A percentile compares a stretch with the other conserved stretches of the same genome.
Conservation (phyloP, 2,113 vertebrate genomes). For the Pangasianodon gigas region DNA sequence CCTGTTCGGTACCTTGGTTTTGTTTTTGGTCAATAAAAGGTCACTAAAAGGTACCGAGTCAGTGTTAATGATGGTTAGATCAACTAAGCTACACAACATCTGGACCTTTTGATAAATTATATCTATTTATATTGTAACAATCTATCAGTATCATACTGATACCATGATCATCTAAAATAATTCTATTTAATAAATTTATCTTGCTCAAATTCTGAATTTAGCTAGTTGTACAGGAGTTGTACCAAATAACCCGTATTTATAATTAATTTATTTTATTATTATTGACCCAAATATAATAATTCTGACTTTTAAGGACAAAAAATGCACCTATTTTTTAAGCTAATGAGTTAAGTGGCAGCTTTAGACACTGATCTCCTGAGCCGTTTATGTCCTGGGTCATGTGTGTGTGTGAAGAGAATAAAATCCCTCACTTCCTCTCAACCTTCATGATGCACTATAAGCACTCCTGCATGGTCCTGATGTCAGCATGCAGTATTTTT, state of each 20-base stretch:
- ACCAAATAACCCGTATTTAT: neutral
- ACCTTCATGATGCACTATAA: slow-evolving; percentile 15
- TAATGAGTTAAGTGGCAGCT: neutral
- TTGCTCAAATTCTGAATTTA: neutral
- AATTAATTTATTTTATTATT: neutral
- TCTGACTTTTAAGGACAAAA: neutral
- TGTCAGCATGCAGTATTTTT: slow-evolving; percentile 5
- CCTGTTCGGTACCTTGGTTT: neutral
- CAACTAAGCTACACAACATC: neutral
- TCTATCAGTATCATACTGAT: neutral
- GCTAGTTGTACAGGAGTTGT: neutral
- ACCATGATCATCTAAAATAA: neutral
- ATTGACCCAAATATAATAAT: neutral
- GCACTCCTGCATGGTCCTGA: slow-evolving; percentile 32
- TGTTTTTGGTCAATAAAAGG: neutral
- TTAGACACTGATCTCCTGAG: neutral
- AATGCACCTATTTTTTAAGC: neutral
- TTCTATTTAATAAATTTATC: neutral
- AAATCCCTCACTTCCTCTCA: slow-evolving; percentile 2
- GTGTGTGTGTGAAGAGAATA: neutral
- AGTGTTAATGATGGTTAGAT: neutral
- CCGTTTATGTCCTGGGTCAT: neutral
- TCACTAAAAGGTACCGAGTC: neutral
- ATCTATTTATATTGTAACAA: neutral
- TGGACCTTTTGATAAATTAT: neutral